phyloP scores from a whole-genome alignment of 2,888 invertebrate genomes.

The Dioctria linearis region DNA sequence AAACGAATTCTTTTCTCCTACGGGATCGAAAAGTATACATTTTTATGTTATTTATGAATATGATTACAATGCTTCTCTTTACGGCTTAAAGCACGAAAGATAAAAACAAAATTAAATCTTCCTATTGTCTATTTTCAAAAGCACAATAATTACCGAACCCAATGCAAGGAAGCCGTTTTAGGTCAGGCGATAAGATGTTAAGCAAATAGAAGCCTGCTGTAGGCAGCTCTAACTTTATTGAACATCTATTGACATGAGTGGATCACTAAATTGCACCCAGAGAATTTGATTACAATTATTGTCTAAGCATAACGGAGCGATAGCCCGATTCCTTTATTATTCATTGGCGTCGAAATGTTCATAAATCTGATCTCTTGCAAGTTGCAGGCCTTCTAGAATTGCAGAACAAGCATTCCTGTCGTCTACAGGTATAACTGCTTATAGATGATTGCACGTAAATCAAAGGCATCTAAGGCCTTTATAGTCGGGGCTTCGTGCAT shows the following conservation, averaged over 20 bases:
- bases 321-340: constrained; percentile 31
- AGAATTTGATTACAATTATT: constrained; percentile 13
- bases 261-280: constrained; percentile 19
- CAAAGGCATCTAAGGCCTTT: constrained; percentile 56
- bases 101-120: too few relatives aligned
- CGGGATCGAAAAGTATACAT: too few relatives aligned
- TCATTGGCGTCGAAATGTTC: constrained; percentile 51
- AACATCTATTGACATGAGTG: background rate
- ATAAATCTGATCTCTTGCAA: constrained; percentile 31
- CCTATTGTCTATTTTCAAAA: too few relatives aligned
- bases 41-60: too few relatives aligned
- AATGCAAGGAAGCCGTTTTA: too few relatives aligned
- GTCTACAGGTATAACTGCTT: constrained; percentile 57
- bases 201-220: too few relatives aligned
- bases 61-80: too few relatives aligned
- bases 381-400: constrained; percentile 41
- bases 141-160: too few relatives aligned
- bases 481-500: constrained; percentile 34
- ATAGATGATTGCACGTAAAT: constrained; percentile 56
- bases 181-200: too few relatives aligned
- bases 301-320: background rate
- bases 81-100: too few relatives aligned
- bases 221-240: too few relatives aligned
- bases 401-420: constrained; percentile 58
- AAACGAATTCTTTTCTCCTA: too few relatives aligned